Evolutionary conservation across 2,797 vertebrate species (phyloP), one percentile per base, ranked within the genome.

Genomic region (Rhabdomys pumilio): DNA sequence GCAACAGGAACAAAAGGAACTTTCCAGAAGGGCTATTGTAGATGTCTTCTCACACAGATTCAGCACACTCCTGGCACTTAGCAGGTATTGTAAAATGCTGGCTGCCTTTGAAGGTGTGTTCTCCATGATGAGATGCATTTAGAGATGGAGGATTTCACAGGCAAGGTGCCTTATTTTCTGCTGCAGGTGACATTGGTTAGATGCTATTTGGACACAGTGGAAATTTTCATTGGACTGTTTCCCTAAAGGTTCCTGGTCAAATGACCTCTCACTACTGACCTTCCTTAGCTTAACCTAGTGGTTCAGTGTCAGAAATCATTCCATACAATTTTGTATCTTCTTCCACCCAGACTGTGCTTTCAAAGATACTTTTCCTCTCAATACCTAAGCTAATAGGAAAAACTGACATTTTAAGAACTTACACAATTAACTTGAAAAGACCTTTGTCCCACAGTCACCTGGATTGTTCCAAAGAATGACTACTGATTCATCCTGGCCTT

Each of bases 361-460:
- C 89, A 50, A 82, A 80, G 79, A 44, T 50, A 34, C 29, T 77
- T 83, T 87, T 88, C n/a, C 14, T 76, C 8, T 90, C 31, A 34
- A 57, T 41, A 41, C 17, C 12, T 11, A 76, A 59, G 20, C 53
- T 81, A 89, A 69, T 53, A 38, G 9, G 20, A 77, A 92, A 97
- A 89, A 31, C 10, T 95, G 91, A 82, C 59, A 24, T 57, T 93
- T 86, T 96, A 97, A 95, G 84, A 91, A 85, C 31, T 61, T 82
- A 11, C 41, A 91, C 77, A 88, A 69, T 75, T 91, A 89, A 81
- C 93, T 91, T 93, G 87, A 95, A 97, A 95, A 89, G 77, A 81
- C 5, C 31, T 96, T 95, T 94, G 90, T 95, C 44, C 67, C 19
- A 47, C 11, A 34, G 50, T 95, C 88, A 92, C 15, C 82, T 41